Base-by-base conservation (phyloP, 2,797 vertebrate species). In the Pogoniulus pusillus region DNA sequence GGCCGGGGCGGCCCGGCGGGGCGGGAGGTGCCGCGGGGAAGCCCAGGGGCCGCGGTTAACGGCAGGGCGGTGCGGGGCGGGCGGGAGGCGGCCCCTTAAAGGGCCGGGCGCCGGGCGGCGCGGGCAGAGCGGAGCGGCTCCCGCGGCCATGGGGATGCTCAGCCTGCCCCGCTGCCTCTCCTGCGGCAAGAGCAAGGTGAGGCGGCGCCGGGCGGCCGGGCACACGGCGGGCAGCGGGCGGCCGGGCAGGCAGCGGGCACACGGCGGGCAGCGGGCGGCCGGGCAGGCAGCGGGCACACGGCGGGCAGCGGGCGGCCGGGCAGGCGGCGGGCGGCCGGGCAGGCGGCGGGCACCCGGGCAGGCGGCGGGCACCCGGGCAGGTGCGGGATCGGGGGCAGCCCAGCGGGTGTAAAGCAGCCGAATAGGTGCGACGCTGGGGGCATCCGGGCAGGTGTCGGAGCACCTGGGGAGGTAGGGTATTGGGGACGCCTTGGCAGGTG, bases 101-200 rank as follows among this genome's bases (percentile, higher is more conserved):
- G 85, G 45, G 53, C 59, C 53, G 37, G 51, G 74, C 30, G 27
- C 22, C 18, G 47, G 57, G 1, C 16, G 23, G 66, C 39, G 64
- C 65, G 71, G 92, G 41, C 69, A 90, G 53, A 84, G 55, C 6
- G 74, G 34, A 60, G 95, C 84, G 65, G 41, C n/a, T 16, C 29
- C 39, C 43, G 66, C 24, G 12, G 74, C 18, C 0, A 96, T 95
- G 95, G 92, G 95, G 78, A 87, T 95, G 96, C 91, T 96, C 83
- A 80, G 29, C 62, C 79, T 91, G 84, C 94, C 94, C 35, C 57
- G 37, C 5, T 94, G 91, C 82, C 94, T 97, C 63, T 81, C 59
- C 84, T 96, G 96, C 94, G 91, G 96, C 45, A 86, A 64, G 47
- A 97, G 96, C 47, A 88, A 97, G 97, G 97, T 97, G 79, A 51